Conservation (phyloP, 2,888 invertebrate species). For the Frankliniella fusca region DNA sequence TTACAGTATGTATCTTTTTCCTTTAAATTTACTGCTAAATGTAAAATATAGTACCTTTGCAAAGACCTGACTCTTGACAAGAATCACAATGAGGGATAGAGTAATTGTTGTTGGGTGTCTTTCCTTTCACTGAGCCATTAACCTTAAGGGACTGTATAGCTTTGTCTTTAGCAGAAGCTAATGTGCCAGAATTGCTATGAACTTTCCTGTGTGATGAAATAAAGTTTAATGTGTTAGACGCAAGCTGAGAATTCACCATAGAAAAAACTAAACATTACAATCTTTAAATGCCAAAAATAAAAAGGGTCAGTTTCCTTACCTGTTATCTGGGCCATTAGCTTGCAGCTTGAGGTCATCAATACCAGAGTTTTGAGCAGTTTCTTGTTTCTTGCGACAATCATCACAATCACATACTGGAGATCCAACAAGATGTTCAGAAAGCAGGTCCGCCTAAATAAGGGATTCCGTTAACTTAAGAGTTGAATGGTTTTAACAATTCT, state of each 20-base stretch:
- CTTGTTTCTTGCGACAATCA: slow-evolving; percentile 45
- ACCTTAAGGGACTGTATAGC: slow-evolving; percentile 34
- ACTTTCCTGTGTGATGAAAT: not conserved
- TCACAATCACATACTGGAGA: slow-evolving; percentile 46
- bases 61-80: slow-evolving; percentile 50
- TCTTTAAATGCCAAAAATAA: not conserved
- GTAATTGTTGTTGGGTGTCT: slow-evolving; percentile 35
- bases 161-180: not conserved
- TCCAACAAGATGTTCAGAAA: slow-evolving; percentile 46
- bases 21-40: not conserved
- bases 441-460: slow-evolving; percentile 43
- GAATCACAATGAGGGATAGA: slow-evolving; percentile 45
- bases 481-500: not conserved
- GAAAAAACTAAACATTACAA: not conserved
- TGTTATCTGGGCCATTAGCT: not conserved
- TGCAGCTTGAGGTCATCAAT: not conserved
- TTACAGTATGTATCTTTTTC: not conserved
- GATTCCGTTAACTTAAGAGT: not conserved
- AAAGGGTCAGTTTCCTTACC: not conserved
- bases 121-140: slow-evolving; percentile 38
- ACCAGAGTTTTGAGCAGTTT: slow-evolving; percentile 10
- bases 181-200: not conserved
- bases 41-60: not conserved
- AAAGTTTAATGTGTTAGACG: not conserved
- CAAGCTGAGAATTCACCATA: not conserved